Conservation (phyloP, 2,113 vertebrate genomes). For the Alosa alosa region DNA sequence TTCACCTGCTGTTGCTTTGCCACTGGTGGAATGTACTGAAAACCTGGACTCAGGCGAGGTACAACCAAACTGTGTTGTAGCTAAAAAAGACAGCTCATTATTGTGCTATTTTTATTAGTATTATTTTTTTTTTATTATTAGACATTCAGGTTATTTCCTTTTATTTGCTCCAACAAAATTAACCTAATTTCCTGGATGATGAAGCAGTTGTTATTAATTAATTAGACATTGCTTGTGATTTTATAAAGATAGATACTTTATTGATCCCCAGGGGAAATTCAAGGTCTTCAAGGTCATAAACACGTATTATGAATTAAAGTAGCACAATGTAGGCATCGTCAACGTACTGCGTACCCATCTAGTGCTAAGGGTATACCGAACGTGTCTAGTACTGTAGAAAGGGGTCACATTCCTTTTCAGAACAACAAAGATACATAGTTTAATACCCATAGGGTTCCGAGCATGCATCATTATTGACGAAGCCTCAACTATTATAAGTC, state of each 20-base stretch:
- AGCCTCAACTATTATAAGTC: too few relatives aligned
- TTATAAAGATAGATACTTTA: too few relatives aligned
- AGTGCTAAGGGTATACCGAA: too few relatives aligned
- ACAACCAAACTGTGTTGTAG: not conserved
- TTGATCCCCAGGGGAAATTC: too few relatives aligned
- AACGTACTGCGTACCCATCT: too few relatives aligned
- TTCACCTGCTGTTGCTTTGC: not conserved
- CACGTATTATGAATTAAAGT: not conserved
- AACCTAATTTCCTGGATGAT: not conserved
- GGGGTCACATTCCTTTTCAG: too few relatives aligned
- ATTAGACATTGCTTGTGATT: not conserved
- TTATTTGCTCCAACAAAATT: not conserved
- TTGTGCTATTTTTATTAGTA: not conserved
- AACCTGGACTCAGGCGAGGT: not conserved
- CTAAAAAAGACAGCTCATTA: not conserved
- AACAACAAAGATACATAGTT: too few relatives aligned
- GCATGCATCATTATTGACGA: too few relatives aligned
- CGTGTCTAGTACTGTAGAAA: too few relatives aligned
- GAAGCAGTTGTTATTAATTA: not conserved
- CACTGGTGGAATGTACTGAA: not conserved
- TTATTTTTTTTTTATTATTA: not conserved
- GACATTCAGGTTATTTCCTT: not conserved
- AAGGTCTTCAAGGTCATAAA: too few relatives aligned
- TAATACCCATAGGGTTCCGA: too few relatives aligned
- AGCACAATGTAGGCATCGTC: too few relatives aligned